These are phyloP conservation scores for Homarus gammarus DNA, from an alignment of 2,888 invertebrate species.

Conservation along the genomic window DNA sequence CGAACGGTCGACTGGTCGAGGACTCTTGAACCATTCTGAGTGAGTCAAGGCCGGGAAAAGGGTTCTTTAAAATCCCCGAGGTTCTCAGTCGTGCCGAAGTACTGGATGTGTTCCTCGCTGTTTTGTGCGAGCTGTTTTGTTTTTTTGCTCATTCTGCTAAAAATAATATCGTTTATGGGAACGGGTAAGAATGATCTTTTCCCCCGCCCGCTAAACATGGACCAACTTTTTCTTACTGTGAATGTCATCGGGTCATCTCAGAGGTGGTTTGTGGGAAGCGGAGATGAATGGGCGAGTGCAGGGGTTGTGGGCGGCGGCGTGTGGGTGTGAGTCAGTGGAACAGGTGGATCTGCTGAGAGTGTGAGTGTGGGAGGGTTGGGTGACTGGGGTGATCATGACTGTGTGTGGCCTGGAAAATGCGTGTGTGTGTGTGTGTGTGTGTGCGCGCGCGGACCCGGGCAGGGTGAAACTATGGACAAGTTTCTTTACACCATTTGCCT, in stretches of 20 bases:
- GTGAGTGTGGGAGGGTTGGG: background rate
- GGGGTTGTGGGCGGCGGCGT: background rate
- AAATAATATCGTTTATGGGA: background rate
- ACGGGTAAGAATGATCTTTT: background rate
- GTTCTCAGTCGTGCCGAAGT: background rate
- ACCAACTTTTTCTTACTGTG: background rate
- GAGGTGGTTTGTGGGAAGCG: background rate
- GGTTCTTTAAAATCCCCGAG: no score
- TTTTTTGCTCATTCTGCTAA: background rate
- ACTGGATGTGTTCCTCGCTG: background rate
- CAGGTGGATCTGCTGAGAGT: background rate
- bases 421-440: constrained; percentile 23
- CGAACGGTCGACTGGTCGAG: no score
- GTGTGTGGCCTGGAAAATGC: background rate
- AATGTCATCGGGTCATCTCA: constrained; percentile 14
- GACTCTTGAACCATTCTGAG: no score
- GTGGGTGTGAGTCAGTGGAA: background rate
- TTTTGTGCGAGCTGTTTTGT: no score
- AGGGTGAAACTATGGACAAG: no score
- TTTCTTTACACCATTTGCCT: no score
- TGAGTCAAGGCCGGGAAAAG: no score
- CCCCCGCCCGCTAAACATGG: background rate
- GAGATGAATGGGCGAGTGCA: background rate
- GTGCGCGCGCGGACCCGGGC: no score
- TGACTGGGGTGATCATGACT: background rate